These are phyloP conservation scores for Nephrotoma guestfalica DNA, from an alignment of 2,888 invertebrate species.

Conservation along the genomic window DNA sequence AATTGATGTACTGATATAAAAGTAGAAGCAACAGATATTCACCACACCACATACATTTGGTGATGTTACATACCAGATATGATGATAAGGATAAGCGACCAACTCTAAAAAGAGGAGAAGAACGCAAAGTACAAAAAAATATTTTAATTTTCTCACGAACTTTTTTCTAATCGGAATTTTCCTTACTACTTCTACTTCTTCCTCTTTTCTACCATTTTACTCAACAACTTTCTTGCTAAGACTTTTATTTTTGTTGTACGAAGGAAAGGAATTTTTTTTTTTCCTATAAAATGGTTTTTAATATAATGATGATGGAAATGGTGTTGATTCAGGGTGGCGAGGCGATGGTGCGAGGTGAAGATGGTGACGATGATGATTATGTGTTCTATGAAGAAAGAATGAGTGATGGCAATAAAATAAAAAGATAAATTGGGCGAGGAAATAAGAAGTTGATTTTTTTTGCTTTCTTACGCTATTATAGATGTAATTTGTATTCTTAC, in stretches of 20 bases:
- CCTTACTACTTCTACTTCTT: not conserved
- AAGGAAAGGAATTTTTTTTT: not conserved
- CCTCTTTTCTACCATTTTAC: not conserved
- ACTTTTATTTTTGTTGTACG: not conserved
- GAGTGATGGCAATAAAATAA: not conserved
- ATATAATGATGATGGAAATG: not conserved
- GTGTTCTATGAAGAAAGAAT: not conserved
- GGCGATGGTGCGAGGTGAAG: not conserved
- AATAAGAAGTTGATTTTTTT: not conserved
- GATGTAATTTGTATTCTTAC: not conserved
- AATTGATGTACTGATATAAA: not conserved
- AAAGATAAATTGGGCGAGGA: not conserved
- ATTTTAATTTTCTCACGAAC: not conserved
- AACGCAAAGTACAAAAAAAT: not conserved
- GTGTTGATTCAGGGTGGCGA: not conserved
- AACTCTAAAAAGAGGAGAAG: not conserved
- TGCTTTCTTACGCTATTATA: not conserved
- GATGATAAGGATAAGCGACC: not conserved
- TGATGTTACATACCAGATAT: not conserved
- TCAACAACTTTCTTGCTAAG: not conserved
- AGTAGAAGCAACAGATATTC: not conserved
- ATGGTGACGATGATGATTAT: not conserved
- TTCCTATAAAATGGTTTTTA: not conserved
- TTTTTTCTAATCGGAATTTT: not conserved
- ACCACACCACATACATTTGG: not conserved